A percentile compares a stretch with the other conserved stretches of the same genome.
These are phyloP conservation scores for Nilaparvata lugens DNA, from an alignment of 1,140 invertebrate species.

Conservation along the genomic window DNA sequence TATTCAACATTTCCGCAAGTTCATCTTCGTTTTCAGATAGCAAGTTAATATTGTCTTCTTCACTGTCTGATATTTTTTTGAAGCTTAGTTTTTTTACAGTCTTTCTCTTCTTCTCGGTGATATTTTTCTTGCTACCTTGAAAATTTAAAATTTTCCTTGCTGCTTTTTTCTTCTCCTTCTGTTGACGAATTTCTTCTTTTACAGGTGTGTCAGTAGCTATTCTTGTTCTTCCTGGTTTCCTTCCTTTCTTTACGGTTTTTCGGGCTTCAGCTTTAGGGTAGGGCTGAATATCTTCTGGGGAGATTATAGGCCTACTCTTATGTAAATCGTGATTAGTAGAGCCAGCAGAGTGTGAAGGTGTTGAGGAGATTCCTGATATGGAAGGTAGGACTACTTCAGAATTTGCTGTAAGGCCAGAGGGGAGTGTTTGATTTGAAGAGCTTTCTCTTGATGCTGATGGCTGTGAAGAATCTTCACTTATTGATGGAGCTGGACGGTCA, in stretches of 20 bases:
- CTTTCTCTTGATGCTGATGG: background rate
- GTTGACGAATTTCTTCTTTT: background rate
- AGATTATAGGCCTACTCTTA: background rate
- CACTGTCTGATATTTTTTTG: background rate
- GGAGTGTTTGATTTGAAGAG: background rate
- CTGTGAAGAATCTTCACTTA: background rate
- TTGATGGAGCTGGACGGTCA: too few relatives aligned
- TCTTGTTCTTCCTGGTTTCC: background rate
- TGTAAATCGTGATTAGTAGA: background rate
- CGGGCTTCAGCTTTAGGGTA: background rate
- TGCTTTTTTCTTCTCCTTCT: background rate
- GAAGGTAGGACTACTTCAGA: background rate
- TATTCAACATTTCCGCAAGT: background rate
- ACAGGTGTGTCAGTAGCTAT: background rate
- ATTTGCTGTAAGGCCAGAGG: too few relatives aligned
- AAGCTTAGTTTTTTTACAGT: background rate
- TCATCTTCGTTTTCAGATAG: background rate
- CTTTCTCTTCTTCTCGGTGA: background rate
- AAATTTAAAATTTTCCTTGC: background rate
- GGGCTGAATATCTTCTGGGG: background rate
- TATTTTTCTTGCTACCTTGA: background rate
- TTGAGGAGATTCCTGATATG: background rate
- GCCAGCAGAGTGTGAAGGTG: background rate
- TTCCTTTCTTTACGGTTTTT: background rate
- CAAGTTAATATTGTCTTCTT: background rate